Conservation (phyloP, 2,888 invertebrate genomes). For the Stratiomys singularior region DNA sequence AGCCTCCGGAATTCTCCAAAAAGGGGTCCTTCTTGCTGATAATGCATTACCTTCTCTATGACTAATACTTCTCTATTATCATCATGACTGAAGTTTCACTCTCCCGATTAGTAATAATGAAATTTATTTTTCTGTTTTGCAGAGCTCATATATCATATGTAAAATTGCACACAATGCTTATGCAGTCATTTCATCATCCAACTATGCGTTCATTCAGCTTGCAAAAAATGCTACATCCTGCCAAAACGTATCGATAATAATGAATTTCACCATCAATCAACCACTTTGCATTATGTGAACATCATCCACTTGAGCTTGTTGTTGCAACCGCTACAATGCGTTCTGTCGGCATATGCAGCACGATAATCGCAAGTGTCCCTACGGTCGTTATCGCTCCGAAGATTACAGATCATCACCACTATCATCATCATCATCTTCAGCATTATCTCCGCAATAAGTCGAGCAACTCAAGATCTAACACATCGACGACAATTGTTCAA, state of each 20-base stretch:
- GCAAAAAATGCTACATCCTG: no score
- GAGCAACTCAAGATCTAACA: neutral
- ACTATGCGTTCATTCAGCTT: no score
- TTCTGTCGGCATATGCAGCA: neutral
- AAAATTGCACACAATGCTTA: no score
- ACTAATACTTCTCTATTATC: no score
- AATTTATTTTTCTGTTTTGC: no score
- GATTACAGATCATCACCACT: constrained; percentile 5
- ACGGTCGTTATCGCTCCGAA: neutral
- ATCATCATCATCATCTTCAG: constrained; percentile 1
- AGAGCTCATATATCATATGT: no score
- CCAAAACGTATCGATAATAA: neutral
- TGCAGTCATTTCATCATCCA: no score
- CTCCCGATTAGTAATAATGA: no score
- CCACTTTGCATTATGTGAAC: neutral
- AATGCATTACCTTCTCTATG: no score
- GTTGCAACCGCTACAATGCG: neutral
- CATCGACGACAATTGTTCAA: constrained; percentile 22
- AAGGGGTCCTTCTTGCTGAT: no score
- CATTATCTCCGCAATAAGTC: neutral
- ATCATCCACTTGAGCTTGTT: neutral
- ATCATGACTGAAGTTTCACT: no score
- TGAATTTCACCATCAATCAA: neutral
- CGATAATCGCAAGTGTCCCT: neutral
- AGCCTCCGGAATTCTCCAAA: no score